Evolutionary conservation across 1,140 invertebrate genomes (phyloP).

Genomic region (Drosophila lowei): DNA sequence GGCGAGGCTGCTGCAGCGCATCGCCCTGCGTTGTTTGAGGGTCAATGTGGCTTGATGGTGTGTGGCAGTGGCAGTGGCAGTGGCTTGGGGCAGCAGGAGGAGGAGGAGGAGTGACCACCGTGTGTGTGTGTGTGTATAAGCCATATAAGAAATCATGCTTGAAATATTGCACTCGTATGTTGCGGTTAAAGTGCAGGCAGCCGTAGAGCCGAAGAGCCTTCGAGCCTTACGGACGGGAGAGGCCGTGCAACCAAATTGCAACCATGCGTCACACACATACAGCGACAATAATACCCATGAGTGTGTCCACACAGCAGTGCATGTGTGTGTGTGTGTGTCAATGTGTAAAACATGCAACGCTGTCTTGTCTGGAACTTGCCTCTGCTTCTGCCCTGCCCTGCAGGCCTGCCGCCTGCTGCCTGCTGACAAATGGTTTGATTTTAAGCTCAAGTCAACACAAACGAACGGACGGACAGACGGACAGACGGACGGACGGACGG

Average conservation of each 20-base stretch:
- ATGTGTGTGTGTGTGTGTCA: conserved; percentile 27
- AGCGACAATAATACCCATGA: conserved; percentile 18
- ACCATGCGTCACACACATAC: conserved; percentile 67
- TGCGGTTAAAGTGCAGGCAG: conserved; percentile 77
- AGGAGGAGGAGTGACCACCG: conserved; percentile 13
- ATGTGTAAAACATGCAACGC: conserved; percentile 70
- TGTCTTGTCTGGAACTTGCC: conserved; percentile 69
- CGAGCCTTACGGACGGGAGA: conserved; percentile 41
- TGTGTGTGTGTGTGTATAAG: conserved; percentile 17
- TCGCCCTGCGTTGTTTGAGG: conserved; percentile 57
- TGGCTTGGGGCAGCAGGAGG: neutral
- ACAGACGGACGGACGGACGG: neutral
- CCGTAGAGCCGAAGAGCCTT: conserved; percentile 19
- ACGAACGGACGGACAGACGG: conserved; percentile 8
- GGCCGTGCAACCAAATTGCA: conserved; percentile 67
- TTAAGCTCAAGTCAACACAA: conserved; percentile 71
- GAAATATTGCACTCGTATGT: conserved; percentile 76
- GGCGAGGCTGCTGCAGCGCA: conserved; percentile 25
- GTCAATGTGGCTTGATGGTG: conserved; percentile 57
- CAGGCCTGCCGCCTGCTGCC: conserved; percentile 15
- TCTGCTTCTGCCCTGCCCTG: neutral
- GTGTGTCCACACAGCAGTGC: conserved; percentile 7
- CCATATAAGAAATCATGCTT: conserved; percentile 77
- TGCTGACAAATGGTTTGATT: conserved; percentile 78
- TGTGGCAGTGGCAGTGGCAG: conserved; percentile 23